These are phyloP conservation scores for Drosophila stalkeri DNA, from an alignment of 2,888 invertebrate genomes.

Conservation along the genomic window DNA sequence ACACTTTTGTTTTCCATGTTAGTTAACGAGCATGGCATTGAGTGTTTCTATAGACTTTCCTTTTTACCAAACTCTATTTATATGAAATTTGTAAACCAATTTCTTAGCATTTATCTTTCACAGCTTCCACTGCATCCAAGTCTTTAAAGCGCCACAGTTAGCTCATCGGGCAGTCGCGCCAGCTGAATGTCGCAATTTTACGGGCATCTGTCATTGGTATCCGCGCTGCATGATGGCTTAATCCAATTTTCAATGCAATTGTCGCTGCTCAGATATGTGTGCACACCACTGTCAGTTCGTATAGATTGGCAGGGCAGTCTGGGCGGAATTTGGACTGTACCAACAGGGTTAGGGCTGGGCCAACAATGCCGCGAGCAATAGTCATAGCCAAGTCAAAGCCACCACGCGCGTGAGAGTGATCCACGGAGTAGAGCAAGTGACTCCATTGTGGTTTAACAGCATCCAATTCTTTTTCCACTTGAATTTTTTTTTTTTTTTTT, in stretches of 20 bases:
- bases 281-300: conserved; percentile 6
- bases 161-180: conserved; percentile 26
- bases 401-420: conserved; percentile 34
- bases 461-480: conserved; percentile 31
- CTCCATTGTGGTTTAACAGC: conserved; percentile 65
- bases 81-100: not conserved
- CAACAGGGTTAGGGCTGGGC: not conserved
- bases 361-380: conserved; percentile 27
- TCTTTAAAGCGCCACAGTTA: not conserved
- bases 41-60: no score
- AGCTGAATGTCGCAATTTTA: conserved; percentile 21
- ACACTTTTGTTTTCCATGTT: no score
- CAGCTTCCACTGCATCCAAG: not conserved
- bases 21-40: no score
- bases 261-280: conserved; percentile 65
- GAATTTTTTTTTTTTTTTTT: not conserved
- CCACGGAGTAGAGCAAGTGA: conserved; percentile 49
- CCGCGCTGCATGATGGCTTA: conserved; percentile 58
- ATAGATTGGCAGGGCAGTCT: conserved; percentile 10
- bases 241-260: conserved; percentile 79
- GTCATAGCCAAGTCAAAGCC: conserved; percentile 41
- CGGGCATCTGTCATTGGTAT: conserved; percentile 63
- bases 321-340: not conserved
- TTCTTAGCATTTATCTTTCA: not conserved
- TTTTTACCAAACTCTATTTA: no score